A percentile compares a stretch with the other conserved stretches of the same genome.
Evolutionary conservation across 2,113 vertebrate species (phyloP).

Genomic region (Callithrix jacchus): DNA sequence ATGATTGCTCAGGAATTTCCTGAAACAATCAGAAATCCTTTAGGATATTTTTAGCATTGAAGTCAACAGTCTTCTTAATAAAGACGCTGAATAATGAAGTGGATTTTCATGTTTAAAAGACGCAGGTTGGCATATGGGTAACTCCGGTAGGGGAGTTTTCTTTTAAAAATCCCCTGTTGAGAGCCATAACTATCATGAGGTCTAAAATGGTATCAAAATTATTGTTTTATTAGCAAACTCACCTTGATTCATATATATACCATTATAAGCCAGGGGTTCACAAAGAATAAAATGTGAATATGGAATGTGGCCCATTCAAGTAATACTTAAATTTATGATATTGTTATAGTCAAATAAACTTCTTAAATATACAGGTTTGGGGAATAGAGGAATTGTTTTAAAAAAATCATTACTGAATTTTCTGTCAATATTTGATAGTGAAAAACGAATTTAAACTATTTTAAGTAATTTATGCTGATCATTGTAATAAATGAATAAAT

Average conservation of each 20-base stretch:
- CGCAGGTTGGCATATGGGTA: not conserved
- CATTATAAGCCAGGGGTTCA: not conserved
- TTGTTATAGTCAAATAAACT: not conserved
- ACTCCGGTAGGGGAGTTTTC: conserved; percentile 56
- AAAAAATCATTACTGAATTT: not conserved
- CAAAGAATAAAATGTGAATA: not conserved
- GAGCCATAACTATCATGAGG: not conserved
- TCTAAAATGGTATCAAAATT: not conserved
- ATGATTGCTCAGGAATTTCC: conserved; percentile 43
- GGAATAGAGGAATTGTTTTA: not conserved
- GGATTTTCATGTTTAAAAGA: conserved; percentile 47
- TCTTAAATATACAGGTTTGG: not conserved
- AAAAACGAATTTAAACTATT: conserved; percentile 25
- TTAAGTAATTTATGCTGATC: not conserved
- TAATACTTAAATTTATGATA: not conserved
- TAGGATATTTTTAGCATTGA: conserved; percentile 57
- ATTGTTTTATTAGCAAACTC: not conserved
- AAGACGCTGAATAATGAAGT: conserved; percentile 29
- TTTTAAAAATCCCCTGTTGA: conserved; percentile 55
- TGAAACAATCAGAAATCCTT: conserved; percentile 46
- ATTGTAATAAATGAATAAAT: not conserved
- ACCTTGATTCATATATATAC: not conserved
- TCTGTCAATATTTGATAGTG: conserved; percentile 5
- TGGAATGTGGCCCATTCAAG: not conserved
- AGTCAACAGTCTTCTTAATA: conserved; percentile 44